Percentiles rank a stretch among this genome's conserved stretches.
Evolutionary conservation across 1,140 invertebrate species (phyloP).

Genomic region (Conus ventricosus): DNA sequence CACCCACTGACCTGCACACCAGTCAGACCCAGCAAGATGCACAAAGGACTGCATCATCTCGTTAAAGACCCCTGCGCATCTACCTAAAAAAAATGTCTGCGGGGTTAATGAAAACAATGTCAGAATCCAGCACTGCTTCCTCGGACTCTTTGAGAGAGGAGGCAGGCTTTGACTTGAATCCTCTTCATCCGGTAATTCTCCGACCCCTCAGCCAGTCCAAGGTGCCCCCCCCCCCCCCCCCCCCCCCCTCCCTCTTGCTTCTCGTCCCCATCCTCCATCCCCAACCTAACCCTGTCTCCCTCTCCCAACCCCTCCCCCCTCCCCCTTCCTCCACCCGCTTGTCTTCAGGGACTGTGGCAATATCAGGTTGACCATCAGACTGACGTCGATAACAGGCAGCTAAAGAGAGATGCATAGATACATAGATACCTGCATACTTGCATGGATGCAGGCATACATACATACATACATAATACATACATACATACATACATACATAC

Average conservation of each 20-base stretch:
- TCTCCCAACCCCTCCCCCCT: too few species aligned
- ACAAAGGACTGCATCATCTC: conserved; percentile 4
- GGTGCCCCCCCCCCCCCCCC: too few species aligned
- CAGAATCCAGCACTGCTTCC: too few species aligned
- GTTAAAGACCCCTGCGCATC: too few species aligned
- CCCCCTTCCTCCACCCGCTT: too few species aligned
- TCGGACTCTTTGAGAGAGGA: conserved; percentile 73
- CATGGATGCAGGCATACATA: background rate
- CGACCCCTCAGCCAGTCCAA: too few species aligned
- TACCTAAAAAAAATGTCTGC: conserved; percentile 74
- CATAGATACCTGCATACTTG: background rate
- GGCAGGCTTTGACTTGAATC: conserved; percentile 64
- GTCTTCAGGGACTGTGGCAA: too few species aligned
- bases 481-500: background rate
- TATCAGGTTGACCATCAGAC: background rate
- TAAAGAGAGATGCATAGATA: background rate
- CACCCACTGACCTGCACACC: conserved; percentile 58
- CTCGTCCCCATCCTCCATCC: too few species aligned
- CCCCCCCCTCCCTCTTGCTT: too few species aligned
- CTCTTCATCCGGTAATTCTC: conserved; percentile 71
- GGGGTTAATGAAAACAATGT: too few species aligned
- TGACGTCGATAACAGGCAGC: background rate
- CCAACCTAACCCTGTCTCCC: too few species aligned
- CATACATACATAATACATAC: background rate
- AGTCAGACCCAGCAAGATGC: too few species aligned